These are phyloP conservation scores for Myotis myotis DNA, from an alignment of 2,797 vertebrate species.

Conservation along the genomic window DNA sequence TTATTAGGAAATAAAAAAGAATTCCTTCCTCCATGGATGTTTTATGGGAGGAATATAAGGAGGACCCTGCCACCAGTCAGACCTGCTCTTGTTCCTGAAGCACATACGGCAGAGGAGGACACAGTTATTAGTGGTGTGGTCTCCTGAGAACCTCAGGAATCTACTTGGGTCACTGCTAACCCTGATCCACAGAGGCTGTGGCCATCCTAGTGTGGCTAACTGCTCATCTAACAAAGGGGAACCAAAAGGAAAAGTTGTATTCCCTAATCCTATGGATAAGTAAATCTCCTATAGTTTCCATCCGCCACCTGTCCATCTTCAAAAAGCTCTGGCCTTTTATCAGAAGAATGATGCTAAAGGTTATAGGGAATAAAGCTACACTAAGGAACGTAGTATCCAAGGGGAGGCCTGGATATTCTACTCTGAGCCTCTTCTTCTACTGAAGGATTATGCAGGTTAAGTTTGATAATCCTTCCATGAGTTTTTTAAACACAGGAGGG, in stretches of 20 bases:
- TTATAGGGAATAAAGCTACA: neutral
- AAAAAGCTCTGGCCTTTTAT: conserved; percentile 39
- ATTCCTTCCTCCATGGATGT: neutral
- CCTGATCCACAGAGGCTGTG: neutral
- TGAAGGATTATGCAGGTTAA: neutral
- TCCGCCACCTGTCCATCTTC: neutral
- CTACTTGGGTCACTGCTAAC: neutral
- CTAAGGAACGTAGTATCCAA: neutral
- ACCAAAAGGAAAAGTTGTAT: neutral
- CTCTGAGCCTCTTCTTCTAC: neutral
- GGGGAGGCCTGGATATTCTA: neutral
- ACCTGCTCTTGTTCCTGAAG: conserved; percentile 13
- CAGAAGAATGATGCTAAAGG: neutral
- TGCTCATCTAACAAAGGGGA: neutral
- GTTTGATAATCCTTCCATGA: neutral
- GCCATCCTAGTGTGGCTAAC: neutral
- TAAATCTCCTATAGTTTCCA: neutral
- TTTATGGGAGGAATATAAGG: neutral
- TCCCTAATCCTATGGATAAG: neutral
- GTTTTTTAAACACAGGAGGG: neutral
- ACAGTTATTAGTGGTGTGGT: neutral
- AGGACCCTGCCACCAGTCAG: neutral
- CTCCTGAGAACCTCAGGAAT: conserved; percentile 17
- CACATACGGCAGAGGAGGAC: neutral
- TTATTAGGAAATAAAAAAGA: neutral